These are phyloP conservation scores for Carterocephalus palaemon DNA, from an alignment of 2,888 invertebrate species.

Conservation along the genomic window DNA sequence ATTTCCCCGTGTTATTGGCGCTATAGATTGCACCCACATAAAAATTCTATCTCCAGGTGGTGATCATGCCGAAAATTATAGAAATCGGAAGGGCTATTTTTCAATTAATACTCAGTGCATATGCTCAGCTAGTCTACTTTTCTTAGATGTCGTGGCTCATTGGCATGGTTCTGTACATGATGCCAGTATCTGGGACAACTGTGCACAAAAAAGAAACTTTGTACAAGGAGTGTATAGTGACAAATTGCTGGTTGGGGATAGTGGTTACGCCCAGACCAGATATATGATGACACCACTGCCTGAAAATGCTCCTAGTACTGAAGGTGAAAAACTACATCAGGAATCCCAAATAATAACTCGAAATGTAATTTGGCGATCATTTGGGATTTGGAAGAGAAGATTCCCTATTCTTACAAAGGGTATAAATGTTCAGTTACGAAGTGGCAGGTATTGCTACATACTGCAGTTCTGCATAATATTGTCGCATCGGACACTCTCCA, in stretches of 20 bases:
- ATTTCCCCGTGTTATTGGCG: conserved; percentile 10
- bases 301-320: neutral
- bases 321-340: conserved; percentile 20
- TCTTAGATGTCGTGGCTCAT: conserved; percentile 17
- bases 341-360: conserved; percentile 16
- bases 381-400: conserved; percentile 28
- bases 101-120: conserved; percentile 14
- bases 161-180: conserved; percentile 20
- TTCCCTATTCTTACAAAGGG: conserved; percentile 18
- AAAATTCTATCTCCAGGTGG: conserved; percentile 23
- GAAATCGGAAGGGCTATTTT: conserved; percentile 11
- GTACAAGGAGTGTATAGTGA: conserved; percentile 7
- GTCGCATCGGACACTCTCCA: too few relatives aligned
- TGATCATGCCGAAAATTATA: conserved; percentile 20
- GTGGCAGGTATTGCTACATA: too few relatives aligned
- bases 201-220: conserved; percentile 15
- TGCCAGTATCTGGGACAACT: conserved; percentile 20
- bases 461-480: conserved; percentile 6
- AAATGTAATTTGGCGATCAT: conserved; percentile 22
- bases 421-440: neutral
- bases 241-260: conserved; percentile 24
- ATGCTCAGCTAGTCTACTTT: conserved; percentile 9
- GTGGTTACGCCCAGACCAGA: conserved; percentile 25
- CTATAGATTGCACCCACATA: conserved; percentile 29
- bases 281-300: conserved; percentile 26